phyloP scores from a whole-genome alignment of 2,888 invertebrate species.

The Polymixis lichenea region DNA sequence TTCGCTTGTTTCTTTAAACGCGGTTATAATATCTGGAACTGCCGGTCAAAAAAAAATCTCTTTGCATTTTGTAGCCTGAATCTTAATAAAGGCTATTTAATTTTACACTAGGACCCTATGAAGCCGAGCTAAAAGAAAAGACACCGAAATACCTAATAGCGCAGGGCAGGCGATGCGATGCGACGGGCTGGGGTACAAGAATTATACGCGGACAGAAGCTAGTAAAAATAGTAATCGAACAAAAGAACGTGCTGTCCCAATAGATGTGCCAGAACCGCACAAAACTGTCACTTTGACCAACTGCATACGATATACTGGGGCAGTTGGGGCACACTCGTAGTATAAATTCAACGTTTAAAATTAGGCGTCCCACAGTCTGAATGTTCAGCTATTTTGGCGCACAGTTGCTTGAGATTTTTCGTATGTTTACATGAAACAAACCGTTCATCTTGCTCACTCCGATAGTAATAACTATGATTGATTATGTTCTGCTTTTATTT shows the following conservation, averaged over 20 bases:
- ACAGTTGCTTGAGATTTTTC: slow-evolving; percentile 27
- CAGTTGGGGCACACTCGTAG: background rate
- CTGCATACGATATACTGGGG: background rate
- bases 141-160: too few relatives aligned
- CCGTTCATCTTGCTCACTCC: slow-evolving; percentile 39
- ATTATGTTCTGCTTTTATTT: slow-evolving; percentile 43
- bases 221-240: too few relatives aligned
- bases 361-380: slow-evolving; percentile 57
- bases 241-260: background rate
- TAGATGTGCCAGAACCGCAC: background rate
- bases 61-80: too few relatives aligned
- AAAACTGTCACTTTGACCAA: background rate
- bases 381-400: slow-evolving; percentile 39
- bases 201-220: too few relatives aligned
- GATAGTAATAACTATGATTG: slow-evolving; percentile 45
- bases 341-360: slow-evolving; percentile 28
- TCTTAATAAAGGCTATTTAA: too few relatives aligned
- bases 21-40: too few relatives aligned
- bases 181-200: too few relatives aligned
- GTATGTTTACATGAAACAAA: slow-evolving; percentile 45
- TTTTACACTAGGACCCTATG: too few relatives aligned
- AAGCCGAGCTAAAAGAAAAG: too few relatives aligned
- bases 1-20: too few relatives aligned
- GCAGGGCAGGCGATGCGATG: too few relatives aligned
- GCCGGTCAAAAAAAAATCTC: too few relatives aligned